Evolutionary conservation across 2,888 invertebrate genomes (phyloP).

Genomic region (Perithous albicinctus): DNA sequence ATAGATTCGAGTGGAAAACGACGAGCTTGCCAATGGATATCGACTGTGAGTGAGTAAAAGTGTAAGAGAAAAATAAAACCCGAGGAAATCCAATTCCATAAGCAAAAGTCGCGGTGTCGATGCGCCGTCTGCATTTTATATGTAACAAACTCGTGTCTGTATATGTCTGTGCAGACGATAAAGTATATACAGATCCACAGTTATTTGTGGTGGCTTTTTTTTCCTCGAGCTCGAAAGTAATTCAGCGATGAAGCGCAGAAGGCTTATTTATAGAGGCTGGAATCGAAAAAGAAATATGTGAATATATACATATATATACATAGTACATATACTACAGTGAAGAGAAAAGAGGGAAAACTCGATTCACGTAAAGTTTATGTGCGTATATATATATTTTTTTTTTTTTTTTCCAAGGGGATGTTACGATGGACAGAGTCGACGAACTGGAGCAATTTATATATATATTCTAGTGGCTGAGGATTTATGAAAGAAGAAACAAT

Average conservation of each 20-base stretch:
- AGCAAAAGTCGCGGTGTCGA: conserved; percentile 59
- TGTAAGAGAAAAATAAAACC: too few relatives aligned
- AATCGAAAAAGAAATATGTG: conserved; percentile 13
- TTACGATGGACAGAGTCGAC: conserved; percentile 15
- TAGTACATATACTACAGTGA: neutral
- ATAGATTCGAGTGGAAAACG: conserved; percentile 32
- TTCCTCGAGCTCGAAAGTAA: conserved; percentile 22
- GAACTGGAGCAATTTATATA: conserved; percentile 3
- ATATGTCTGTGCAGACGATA: neutral
- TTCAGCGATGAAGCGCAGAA: conserved; percentile 22
- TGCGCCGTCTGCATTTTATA: conserved; percentile 52
- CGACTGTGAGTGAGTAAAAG: neutral
- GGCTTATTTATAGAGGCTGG: conserved; percentile 36
- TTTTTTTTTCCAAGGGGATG: too few relatives aligned
- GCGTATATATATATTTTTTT: neutral
- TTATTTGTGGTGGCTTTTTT: conserved; percentile 29
- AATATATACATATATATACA: conserved; percentile 12
- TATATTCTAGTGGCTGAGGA: neutral
- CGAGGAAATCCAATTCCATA: conserved; percentile 60
- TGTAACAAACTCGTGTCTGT: neutral
- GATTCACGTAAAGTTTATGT: conserved; percentile 7
- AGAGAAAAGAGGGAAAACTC: conserved; percentile 12
- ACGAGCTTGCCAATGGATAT: conserved; percentile 30
- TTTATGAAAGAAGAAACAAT: conserved; percentile 2
- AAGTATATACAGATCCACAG: neutral